Conservation (phyloP, 2,888 invertebrate genomes). For the Phymatocera aterrima region DNA sequence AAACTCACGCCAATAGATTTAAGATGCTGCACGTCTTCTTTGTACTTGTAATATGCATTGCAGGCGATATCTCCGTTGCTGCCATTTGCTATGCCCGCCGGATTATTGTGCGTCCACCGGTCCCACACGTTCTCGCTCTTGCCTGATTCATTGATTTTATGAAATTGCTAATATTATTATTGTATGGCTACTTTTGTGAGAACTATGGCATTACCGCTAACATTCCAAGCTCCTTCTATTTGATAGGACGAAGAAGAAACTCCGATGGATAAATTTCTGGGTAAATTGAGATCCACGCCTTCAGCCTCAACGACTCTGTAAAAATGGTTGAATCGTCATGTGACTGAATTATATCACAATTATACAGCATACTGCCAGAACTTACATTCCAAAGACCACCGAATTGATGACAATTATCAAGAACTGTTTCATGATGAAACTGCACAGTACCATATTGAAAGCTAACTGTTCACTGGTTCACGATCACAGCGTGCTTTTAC, state of each 20-base stretch:
- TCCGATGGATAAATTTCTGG: conserved; percentile 59
- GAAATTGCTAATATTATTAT: neutral
- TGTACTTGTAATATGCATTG: conserved; percentile 5
- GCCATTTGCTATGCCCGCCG: neutral
- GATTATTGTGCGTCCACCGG: neutral
- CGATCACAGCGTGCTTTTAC: no score
- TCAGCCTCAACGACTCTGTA: neutral
- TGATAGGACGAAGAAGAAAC: conserved; percentile 73
- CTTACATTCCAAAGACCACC: neutral
- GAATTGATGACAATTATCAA: conserved; percentile 50
- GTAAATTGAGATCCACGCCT: conserved; percentile 50
- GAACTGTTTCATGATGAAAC: conserved; percentile 83
- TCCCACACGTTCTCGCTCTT: conserved; percentile 9
- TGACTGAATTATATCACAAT: neutral
- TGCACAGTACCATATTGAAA: conserved; percentile 83
- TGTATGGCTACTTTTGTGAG: no score
- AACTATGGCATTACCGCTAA: conserved; percentile 61
- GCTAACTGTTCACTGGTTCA: no score
- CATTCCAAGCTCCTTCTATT: conserved; percentile 79
- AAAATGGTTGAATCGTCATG: neutral
- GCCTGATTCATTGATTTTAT: neutral
- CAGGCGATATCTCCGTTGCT: neutral
- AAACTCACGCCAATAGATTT: conserved; percentile 5
- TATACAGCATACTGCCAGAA: neutral
- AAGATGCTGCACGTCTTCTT: neutral